Conservation (phyloP, 2,113 vertebrate genomes). For the Sturnira hondurensis region DNA sequence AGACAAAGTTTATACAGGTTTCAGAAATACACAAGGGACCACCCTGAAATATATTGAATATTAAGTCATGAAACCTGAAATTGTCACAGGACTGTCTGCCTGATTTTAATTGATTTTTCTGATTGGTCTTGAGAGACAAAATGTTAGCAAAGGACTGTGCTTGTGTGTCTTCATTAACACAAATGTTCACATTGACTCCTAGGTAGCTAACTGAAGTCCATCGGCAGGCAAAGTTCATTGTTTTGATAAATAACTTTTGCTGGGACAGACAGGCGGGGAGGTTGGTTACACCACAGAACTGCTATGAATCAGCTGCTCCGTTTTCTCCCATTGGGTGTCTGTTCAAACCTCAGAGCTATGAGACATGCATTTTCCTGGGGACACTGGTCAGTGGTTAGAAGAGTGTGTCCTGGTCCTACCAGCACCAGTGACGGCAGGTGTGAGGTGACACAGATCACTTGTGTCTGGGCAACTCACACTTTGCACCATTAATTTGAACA, state of each 20-base stretch:
- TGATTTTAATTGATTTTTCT: neutral
- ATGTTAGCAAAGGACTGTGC: accelerated
- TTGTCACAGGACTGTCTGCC: neutral
- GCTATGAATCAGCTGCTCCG: too few relatives aligned
- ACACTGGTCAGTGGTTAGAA: neutral
- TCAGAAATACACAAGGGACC: neutral
- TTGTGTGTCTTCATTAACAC: neutral
- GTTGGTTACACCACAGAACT: neutral
- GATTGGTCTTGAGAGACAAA: neutral
- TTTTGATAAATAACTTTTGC: neutral
- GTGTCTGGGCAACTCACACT: neutral
- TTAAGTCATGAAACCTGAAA: neutral
- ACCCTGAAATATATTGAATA: neutral
- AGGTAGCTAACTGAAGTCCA: neutral
- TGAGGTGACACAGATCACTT: neutral
- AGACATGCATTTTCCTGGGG: neutral
- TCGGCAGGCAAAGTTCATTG: neutral
- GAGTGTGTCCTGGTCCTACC: accelerated
- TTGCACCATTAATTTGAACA: neutral
- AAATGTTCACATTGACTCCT: neutral
- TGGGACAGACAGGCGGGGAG: neutral
- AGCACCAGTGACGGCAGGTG: neutral
- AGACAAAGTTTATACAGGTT: neutral
- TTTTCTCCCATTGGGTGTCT: accelerated
- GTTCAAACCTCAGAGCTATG: neutral